Base-by-base conservation (phyloP, 53 echinoderm and acorn worm species). In the Paracentrotus lividus region DNA sequence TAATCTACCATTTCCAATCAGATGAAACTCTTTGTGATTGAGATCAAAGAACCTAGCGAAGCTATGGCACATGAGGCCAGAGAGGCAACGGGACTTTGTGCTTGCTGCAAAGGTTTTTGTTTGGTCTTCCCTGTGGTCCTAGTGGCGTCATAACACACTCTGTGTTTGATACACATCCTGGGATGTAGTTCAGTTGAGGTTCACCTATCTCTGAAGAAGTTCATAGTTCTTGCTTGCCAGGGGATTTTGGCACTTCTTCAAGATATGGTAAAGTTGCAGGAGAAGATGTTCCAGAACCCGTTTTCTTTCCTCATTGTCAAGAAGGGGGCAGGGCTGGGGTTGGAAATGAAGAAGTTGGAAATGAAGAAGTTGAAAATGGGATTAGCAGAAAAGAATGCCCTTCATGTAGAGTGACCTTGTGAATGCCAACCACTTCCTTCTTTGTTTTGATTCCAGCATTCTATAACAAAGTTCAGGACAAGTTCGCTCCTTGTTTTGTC, bases 401-500 rank as follows among this genome's bases (percentile, higher is more conserved):
- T n/a, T 7, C 26, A 47, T 81, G 44, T 24, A 45, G 47, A 24
- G 18, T 44, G 81, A 81, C 81, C 47, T 44, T 49, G 44, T 81
- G 81, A 81, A 20, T 10, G n/a, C n/a, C n/a, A n/a, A 69, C 13
- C 51, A 51, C 20, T 20, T 55, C 2, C 20, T 1, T 45, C 45
- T 78, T 24, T 78, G 78, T 44, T 76, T 38, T 81, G 81, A n/a
- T 26, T 81, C 47, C 10, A 26, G 81, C 18, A 26, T 40, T 72
- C 40, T 72, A 21, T 72, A 16, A 40, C 69, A 36, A 18, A 18
- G n/a, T 78, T 13, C 1, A n/a, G 47, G 81, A 81, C n/a, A n/a
- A n/a, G n/a, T n/a, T n/a, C n/a, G n/a, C n/a, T n/a, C n/a, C n/a
- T 81, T 81, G 81, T 81, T 81, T 47, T 81, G 81, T 45, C 81